Conservation (phyloP, 1,140 invertebrate genomes). For the Ceratosolen solmsi region DNA sequence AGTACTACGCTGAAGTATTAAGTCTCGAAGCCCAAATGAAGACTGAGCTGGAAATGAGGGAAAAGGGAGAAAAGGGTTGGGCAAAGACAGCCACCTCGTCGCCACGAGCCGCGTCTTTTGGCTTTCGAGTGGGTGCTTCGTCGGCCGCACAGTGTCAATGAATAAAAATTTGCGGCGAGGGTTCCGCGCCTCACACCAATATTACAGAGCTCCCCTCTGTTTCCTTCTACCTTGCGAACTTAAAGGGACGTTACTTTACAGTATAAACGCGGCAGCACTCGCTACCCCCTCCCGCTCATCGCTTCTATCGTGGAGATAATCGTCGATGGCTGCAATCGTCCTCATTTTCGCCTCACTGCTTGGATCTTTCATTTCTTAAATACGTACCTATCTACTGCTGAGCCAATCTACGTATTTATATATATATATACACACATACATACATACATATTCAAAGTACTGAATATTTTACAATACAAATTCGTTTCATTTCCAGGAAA, state of each 20-base stretch:
- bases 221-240: neutral
- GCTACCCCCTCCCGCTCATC: conserved; percentile 5
- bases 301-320: too few relatives aligned
- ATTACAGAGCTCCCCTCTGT: conserved; percentile 60
- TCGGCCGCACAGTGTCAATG: conserved; percentile 70
- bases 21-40: neutral
- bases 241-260: neutral
- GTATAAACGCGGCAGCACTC: conserved; percentile 17
- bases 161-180: conserved; percentile 72
- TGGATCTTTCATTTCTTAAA: too few relatives aligned
- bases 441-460: too few relatives aligned
- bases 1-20: too few relatives aligned
- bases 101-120: conserved; percentile 54
- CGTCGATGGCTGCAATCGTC: too few relatives aligned
- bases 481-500: too few relatives aligned
- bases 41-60: neutral
- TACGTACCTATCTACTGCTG: too few relatives aligned
- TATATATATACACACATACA: too few relatives aligned
- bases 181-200: conserved; percentile 67
- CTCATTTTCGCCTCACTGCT: too few relatives aligned
- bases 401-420: too few relatives aligned
- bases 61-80: neutral
- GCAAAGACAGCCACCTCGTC: neutral
- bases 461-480: too few relatives aligned
- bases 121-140: conserved; percentile 56